Percentiles rank a stretch among this genome's conserved stretches.
Conservation (phyloP, 1,140 invertebrate genomes). For the Formica exsecta region DNA sequence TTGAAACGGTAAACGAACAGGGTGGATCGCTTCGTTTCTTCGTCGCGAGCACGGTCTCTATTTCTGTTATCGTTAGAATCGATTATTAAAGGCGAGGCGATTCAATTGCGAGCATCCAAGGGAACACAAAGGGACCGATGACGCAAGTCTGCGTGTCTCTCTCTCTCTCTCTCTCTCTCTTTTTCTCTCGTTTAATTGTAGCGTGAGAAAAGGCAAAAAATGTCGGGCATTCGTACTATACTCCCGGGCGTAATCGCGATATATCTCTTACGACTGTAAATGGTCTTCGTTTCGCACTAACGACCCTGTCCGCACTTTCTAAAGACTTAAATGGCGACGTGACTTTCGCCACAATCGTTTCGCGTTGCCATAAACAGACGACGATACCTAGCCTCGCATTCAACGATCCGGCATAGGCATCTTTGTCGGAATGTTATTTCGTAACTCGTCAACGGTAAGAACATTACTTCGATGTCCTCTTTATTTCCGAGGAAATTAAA, state of each 20-base stretch:
- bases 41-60: not conserved
- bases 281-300: constrained; percentile 49
- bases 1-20: not conserved
- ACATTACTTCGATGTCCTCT: not conserved
- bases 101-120: constrained; percentile 15
- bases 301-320: constrained; percentile 55
- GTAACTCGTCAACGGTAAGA: constrained; percentile 27
- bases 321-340: constrained; percentile 45
- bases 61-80: constrained; percentile 15
- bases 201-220: constrained; percentile 56
- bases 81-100: constrained; percentile 28
- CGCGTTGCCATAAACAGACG: constrained; percentile 40
- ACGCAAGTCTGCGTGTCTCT: constrained; percentile 14
- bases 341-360: constrained; percentile 24
- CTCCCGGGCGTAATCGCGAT: constrained; percentile 17
- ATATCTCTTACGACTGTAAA: constrained; percentile 43
- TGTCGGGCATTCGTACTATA: not conserved
- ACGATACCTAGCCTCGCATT: not conserved
- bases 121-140: constrained; percentile 19
- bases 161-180: not conserved
- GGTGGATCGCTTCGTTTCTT: constrained; percentile 2
- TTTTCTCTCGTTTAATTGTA: not conserved
- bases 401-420: not conserved
- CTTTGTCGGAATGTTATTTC: constrained; percentile 31
- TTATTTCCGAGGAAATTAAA: constrained; percentile 25